These are phyloP conservation scores for Ptychoptera contaminata DNA, from an alignment of 2,888 invertebrate genomes.

Conservation along the genomic window DNA sequence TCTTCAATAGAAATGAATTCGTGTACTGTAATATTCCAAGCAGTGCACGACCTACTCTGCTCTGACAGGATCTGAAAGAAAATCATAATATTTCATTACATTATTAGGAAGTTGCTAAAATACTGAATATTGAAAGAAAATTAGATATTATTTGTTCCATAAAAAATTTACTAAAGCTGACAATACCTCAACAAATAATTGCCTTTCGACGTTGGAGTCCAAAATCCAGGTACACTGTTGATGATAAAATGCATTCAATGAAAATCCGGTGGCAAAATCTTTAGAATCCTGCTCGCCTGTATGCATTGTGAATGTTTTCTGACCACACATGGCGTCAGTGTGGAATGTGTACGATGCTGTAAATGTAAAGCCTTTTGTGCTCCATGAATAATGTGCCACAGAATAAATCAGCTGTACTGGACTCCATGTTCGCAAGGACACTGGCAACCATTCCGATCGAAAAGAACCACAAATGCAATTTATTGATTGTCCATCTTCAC, in stretches of 20 bases:
- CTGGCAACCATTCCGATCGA: conserved; percentile 51
- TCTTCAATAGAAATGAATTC: conserved; percentile 42
- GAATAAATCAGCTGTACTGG: conserved; percentile 52
- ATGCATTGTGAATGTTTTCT: conserved; percentile 19
- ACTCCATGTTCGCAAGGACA: conserved; percentile 52
- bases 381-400: conserved; percentile 48
- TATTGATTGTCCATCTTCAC: conserved; percentile 46
- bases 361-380: conserved; percentile 49
- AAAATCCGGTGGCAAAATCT: conserved; percentile 35
- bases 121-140: too few species aligned
- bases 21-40: conserved; percentile 60
- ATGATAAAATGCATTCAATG: conserved; percentile 55
- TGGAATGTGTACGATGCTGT: conserved; percentile 53
- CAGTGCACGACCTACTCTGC: conserved; percentile 48
- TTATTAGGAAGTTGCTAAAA: too few species aligned
- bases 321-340: conserved; percentile 51
- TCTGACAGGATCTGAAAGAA: conserved; percentile 14
- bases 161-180: too few species aligned
- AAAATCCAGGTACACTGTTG: conserved; percentile 60
- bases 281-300: conserved; percentile 32
- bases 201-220: conserved; percentile 51
- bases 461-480: conserved; percentile 59
- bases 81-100: too few species aligned
- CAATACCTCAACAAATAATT: conserved; percentile 43
- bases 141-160: too few species aligned